Evolutionary conservation across 1,140 invertebrate genomes (phyloP).

Genomic region (Lutraria rhynchaena): DNA sequence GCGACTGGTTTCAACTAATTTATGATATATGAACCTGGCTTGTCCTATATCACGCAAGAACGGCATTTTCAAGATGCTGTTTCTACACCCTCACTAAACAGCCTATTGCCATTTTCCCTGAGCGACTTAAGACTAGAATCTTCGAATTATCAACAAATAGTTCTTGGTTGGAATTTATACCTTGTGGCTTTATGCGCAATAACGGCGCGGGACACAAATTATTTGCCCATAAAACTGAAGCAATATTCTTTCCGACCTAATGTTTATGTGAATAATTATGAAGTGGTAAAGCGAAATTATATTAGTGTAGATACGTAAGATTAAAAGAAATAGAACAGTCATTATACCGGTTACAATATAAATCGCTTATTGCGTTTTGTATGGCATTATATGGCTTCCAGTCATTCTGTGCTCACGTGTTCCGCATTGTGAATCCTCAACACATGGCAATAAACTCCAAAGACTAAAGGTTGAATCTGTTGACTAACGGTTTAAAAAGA

Average conservation of each 20-base stretch:
- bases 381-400: no score
- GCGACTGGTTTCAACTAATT: conserved; percentile 46
- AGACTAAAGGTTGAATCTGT: no score
- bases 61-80: conserved; percentile 17
- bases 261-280: conserved; percentile 44
- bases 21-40: conserved; percentile 26
- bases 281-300: conserved; percentile 11
- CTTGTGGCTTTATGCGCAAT: conserved; percentile 52
- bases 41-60: conserved; percentile 21
- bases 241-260: conserved; percentile 25
- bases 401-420: no score
- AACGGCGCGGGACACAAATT: conserved; percentile 49
- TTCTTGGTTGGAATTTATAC: conserved; percentile 42
- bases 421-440: no score
- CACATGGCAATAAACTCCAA: no score
- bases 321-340: conserved; percentile 35
- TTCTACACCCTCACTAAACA: background rate
- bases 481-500: no score
- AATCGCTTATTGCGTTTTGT: no score
- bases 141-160: conserved; percentile 23
- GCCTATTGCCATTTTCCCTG: no score
- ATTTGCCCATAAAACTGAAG: conserved; percentile 47
- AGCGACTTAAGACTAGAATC: background rate
- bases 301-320: conserved; percentile 29
- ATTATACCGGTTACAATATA: background rate